phyloP scores from a whole-genome alignment of 92 coral and sea anemone species.

The Bergia sp. region DNA sequence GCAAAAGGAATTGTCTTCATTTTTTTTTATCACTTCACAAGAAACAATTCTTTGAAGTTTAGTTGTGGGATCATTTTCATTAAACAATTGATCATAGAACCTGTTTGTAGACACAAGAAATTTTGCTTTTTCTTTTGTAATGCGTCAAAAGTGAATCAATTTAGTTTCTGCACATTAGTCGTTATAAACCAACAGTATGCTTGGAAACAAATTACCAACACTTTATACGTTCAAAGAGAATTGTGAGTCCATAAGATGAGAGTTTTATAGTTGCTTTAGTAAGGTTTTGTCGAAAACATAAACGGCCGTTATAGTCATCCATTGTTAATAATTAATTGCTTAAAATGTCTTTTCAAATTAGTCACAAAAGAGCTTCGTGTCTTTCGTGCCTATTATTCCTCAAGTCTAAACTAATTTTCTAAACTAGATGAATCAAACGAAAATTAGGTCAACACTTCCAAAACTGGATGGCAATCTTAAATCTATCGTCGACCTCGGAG shows the following conservation, averaged over 20 bases:
- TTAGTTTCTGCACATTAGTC: background rate
- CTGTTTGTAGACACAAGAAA: constrained; percentile 29
- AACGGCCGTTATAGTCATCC: constrained; percentile 4
- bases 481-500: background rate
- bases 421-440: background rate
- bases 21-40: background rate
- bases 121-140: constrained; percentile 29
- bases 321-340: constrained; percentile 66
- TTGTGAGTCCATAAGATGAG: background rate
- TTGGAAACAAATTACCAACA: background rate
- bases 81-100: constrained; percentile 12
- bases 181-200: background rate
- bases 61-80: constrained; percentile 9
- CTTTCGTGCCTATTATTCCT: constrained; percentile 35
- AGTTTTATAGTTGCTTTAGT: constrained; percentile 9
- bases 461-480: background rate
- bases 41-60: background rate
- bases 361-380: constrained; percentile 53
- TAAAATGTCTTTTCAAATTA: constrained; percentile 69
- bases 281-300: constrained; percentile 25
- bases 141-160: constrained; percentile 2
- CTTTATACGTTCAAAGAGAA: background rate
- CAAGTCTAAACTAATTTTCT: constrained; percentile 26
- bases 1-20: background rate
- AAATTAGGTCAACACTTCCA: background rate